A percentile compares a stretch with the other conserved stretches of the same genome.
These are phyloP conservation scores for Chauna torquata DNA, from an alignment of 2,113 vertebrate species.

Conservation along the genomic window DNA sequence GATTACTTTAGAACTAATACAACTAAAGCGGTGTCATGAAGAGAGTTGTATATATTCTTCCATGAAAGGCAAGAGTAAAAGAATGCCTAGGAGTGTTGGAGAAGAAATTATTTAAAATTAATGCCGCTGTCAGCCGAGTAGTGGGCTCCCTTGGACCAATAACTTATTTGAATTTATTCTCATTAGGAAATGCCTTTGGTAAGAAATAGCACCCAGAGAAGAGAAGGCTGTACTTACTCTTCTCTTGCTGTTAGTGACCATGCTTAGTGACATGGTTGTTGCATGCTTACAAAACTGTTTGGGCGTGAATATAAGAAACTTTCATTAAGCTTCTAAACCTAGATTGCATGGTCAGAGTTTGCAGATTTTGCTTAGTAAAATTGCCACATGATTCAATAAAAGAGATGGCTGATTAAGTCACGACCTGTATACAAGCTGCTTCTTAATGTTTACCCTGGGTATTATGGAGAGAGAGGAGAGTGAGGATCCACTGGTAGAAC, in stretches of 20 bases:
- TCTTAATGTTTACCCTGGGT: neutral
- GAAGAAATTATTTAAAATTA: neutral
- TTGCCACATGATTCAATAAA: neutral
- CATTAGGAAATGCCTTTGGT: neutral
- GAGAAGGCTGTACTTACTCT: neutral
- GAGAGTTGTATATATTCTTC: neutral
- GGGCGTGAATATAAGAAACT: neutral
- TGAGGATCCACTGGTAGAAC: neutral
- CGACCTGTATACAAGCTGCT: neutral
- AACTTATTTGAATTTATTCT: neutral
- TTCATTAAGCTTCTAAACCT: neutral
- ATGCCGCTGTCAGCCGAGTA: neutral
- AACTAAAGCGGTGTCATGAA: neutral
- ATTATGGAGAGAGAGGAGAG: neutral
- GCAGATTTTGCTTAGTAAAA: neutral
- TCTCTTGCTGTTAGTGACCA: neutral
- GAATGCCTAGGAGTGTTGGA: neutral
- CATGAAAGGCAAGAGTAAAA: neutral
- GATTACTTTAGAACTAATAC: neutral
- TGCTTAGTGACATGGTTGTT: neutral
- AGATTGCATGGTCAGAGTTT: neutral
- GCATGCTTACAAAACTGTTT: neutral
- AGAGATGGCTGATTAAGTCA: neutral
- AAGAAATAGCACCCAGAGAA: neutral
- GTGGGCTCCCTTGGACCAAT: neutral